Base-by-base conservation (phyloP, 2,888 invertebrate species). In the Sinhomidia bicolor region DNA sequence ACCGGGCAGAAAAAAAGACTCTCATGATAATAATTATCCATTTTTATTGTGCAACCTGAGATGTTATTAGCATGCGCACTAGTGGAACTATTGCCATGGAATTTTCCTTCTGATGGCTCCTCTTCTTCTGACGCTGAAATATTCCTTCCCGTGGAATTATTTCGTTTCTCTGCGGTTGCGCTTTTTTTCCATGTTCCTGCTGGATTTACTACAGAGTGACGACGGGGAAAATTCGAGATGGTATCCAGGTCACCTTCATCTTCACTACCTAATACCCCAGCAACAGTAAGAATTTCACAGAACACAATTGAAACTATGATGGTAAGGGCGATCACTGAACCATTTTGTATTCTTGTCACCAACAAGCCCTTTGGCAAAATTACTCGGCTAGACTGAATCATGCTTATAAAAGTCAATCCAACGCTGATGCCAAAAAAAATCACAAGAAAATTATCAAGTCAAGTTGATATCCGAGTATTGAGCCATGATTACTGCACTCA, bases 51-150 rank as follows among this genome's bases (percentile, higher is more conserved):
- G 36, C 20, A 51, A 74, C 74, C 74, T 74, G 74, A 44, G 23
- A 74, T 74, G 26, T 74, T 47, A 47, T 74, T 74, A 74, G 20
- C 12, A 20, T 74, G 74, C 14, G 26, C 74, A 74, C 23, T 29
- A 47, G 10, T 47, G 74, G 44, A 71, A 71, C 47, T 23, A 74
- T 74, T 47, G 44, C 32, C 9, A 1, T 36, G 20, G 29, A 29
- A 62, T 68, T 68, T 17, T 36, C 65, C 65, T 68, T 68, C 62
- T 62, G 29, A n/a, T n/a, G n/a, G n/a, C n/a, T n/a, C n/a, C n/a
- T n/a, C n/a, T 12, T 36, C 36, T 36, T 36, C 36, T 36, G 36
- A 5, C 7, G 36, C 7, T n/a, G n/a, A 36, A 36, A 36, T 36
- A 36, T 29, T 12, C 14, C n/a, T n/a, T n/a, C 29, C 5, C 26